phyloP scores from a whole-genome alignment of 2,797 vertebrate genomes.

The Clarias laeviceps region DNA sequence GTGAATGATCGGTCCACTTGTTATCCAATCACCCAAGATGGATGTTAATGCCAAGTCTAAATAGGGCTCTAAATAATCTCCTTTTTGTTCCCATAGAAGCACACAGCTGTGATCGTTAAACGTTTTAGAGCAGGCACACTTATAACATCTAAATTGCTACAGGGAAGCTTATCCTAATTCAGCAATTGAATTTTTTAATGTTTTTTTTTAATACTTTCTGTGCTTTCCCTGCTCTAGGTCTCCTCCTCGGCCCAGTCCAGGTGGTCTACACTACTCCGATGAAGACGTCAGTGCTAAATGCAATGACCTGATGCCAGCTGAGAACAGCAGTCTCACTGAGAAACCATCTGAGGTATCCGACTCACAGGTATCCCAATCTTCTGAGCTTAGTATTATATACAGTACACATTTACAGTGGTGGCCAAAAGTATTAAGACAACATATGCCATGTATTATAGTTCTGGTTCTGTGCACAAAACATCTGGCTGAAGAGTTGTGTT shows the following conservation, averaged over 20 bases:
- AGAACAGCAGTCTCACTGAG: slow-evolving; percentile 97
- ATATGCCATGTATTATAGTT: no score
- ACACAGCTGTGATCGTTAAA: slow-evolving; percentile 12
- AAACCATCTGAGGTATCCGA: slow-evolving; percentile 96
- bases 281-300: slow-evolving; percentile 95
- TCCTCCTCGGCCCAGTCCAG: slow-evolving; percentile 92
- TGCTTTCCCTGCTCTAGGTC: slow-evolving; percentile 74
- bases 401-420: no score
- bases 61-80: slow-evolving; percentile 3
- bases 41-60: slow-evolving; percentile 4
- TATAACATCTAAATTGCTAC: not conserved
- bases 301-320: slow-evolving; percentile 93
- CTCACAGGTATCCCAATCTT: slow-evolving; percentile 82
- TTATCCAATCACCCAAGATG: not conserved
- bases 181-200: not conserved
- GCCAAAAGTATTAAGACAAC: no score
- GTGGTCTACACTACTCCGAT: slow-evolving; percentile 95
- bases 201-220: not conserved
- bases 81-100: not conserved
- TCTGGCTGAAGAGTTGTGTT: no score
- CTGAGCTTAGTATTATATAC: not conserved
- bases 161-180: not conserved
- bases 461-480: no score
- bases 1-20: not conserved
- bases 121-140: not conserved